These are phyloP conservation scores for Etheostoma perlongum DNA, from an alignment of 2,797 vertebrate genomes.

Conservation along the genomic window DNA sequence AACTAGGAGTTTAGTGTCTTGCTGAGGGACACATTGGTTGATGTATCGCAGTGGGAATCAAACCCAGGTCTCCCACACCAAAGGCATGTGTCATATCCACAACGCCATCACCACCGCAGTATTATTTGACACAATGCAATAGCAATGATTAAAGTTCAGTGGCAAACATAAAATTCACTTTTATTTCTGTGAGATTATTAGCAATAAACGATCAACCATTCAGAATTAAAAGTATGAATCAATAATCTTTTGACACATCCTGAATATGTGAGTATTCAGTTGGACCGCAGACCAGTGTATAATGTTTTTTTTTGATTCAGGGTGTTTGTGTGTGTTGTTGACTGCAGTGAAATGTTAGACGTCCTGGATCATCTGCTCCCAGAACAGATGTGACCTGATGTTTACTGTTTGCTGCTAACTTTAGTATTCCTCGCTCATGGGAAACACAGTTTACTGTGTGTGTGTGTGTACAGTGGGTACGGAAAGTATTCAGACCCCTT, in stretches of 20 bases:
- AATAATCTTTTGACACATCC: conserved; percentile 1
- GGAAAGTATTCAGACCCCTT: too few relatives aligned
- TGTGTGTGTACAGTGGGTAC: too few relatives aligned
- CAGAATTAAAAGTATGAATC: not conserved
- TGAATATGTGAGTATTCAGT: not conserved
- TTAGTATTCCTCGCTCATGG: conserved; percentile 53
- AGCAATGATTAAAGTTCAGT: not conserved
- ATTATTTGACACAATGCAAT: not conserved
- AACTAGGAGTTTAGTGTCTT: too few relatives aligned
- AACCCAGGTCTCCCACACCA: too few relatives aligned
- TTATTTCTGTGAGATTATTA: not conserved
- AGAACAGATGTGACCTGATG: conserved; percentile 67
- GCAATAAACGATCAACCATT: not conserved
- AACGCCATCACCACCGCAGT: too few relatives aligned
- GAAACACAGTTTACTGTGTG: conserved; percentile 39
- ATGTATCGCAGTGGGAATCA: too few relatives aligned
- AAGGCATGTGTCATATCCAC: too few relatives aligned
- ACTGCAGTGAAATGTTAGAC: conserved; percentile 18
- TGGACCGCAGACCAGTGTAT: not conserved
- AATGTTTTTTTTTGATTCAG: not conserved
- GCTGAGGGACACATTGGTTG: too few relatives aligned
- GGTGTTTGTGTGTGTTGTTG: not conserved
- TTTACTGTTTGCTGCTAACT: conserved; percentile 58
- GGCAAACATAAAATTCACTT: too few relatives aligned
- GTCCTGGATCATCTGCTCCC: conserved; percentile 45